Conservation (phyloP, 2,888 invertebrate species). For the Globia sparganii region DNA sequence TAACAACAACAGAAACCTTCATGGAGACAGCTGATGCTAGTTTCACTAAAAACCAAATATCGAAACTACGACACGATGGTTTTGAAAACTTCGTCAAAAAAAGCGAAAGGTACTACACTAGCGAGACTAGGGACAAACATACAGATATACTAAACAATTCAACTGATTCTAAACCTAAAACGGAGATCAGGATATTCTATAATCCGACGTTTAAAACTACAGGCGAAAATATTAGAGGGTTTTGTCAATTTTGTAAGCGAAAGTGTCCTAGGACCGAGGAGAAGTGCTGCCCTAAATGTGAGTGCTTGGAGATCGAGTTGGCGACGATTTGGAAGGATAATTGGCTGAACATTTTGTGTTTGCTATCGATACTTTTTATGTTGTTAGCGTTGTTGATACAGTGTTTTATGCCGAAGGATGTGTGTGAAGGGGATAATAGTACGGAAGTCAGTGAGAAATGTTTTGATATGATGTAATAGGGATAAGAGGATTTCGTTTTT, state of each 20-base stretch:
- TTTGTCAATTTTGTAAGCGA: conserved; percentile 81
- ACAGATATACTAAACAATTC: conserved; percentile 79
- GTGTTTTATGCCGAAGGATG: conserved; percentile 76
- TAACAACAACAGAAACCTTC: conserved; percentile 85
- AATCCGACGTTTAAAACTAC: conserved; percentile 86
- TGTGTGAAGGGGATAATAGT: conserved; percentile 72
- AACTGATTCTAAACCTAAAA: conserved; percentile 75
- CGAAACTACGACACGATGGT: conserved; percentile 78
- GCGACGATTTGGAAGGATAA: conserved; percentile 83
- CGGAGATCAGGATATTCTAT: conserved; percentile 87
- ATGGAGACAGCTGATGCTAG: conserved; percentile 83
- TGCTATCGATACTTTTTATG: conserved; percentile 81
- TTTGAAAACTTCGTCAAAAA: conserved; percentile 86
- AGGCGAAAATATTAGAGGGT: conserved; percentile 73
- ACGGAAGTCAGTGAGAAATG: conserved; percentile 73
- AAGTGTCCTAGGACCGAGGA: conserved; percentile 81
- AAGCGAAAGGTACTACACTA: conserved; percentile 87
- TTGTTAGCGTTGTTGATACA: conserved; percentile 81
- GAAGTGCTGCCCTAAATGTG: conserved; percentile 83
- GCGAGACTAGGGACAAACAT: conserved; percentile 78
- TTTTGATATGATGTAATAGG: conserved; percentile 74
- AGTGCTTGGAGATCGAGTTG: conserved; percentile 82
- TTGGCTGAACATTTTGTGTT: conserved; percentile 84
- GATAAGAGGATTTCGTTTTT: not conserved
- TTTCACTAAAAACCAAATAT: conserved; percentile 82